Percentiles rank a stretch among this genome's conserved stretches.
Conservation (phyloP, 2,797 vertebrate genomes). For the Sebastolobus altivelis region DNA sequence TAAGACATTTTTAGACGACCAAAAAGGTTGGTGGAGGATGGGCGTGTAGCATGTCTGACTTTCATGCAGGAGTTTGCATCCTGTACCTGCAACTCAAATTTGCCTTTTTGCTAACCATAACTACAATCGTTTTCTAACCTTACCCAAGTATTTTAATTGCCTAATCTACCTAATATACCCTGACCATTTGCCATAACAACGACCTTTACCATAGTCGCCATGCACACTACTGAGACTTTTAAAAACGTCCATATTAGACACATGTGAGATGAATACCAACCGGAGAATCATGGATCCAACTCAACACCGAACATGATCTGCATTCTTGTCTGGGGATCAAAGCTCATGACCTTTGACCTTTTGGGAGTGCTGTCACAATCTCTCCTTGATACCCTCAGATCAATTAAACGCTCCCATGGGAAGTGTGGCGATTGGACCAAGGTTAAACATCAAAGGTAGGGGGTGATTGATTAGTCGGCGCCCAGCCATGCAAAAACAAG, state of each 20-base stretch:
- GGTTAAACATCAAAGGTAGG: conserved; percentile 56
- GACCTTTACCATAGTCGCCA: neutral
- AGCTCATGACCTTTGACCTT: conserved; percentile 40
- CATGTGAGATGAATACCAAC: neutral
- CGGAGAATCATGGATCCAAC: neutral
- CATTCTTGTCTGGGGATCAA: conserved; percentile 42
- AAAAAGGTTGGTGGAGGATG: too few species aligned
- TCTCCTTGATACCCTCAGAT: conserved; percentile 61
- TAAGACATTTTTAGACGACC: too few species aligned
- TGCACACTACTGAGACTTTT: neutral
- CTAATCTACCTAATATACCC: neutral
- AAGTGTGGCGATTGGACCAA: conserved; percentile 37
- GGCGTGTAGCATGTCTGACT: neutral
- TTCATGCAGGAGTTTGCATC: neutral
- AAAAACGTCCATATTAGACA: neutral
- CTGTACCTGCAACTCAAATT: neutral
- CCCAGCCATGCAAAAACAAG: conserved; percentile 48
- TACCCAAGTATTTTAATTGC: neutral
- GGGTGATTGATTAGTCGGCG: conserved; percentile 61
- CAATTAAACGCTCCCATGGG: conserved; percentile 45
- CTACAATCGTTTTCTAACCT: neutral
- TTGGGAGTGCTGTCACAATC: conserved; percentile 47
- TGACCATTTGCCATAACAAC: neutral
- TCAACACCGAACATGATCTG: conserved; percentile 14
- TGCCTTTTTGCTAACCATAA: neutral